Evolutionary conservation across 2,113 vertebrate genomes (phyloP), one percentile per base, ranked within the genome.

Genomic region (Pomatostomus ruficeps): DNA sequence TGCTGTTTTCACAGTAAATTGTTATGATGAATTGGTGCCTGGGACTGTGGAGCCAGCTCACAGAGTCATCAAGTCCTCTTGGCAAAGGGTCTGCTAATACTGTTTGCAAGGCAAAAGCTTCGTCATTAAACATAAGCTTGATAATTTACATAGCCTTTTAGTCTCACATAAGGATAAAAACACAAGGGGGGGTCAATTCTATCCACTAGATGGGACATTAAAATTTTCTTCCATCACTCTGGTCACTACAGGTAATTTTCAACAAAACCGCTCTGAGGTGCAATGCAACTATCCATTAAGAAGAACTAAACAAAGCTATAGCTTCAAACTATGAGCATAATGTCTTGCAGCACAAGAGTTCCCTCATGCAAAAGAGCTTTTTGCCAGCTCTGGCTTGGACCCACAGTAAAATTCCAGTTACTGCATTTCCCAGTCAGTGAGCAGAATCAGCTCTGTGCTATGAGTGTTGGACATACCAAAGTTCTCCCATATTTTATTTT

Each of bases 1-100:
- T 73, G 51, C 36, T 81, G 22, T 93, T 97, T 94, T 89, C 75
- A 84, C 65, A 86, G 72, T 74, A 84, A 94, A 91, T 84, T 55
- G 74, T 63, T 84, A 46, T 79, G 92, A 93, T 77, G 65, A 93
- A 96, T 93, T 86, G 51, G 35, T 94, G 85, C 35, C 36, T 86
- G 43, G 62, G 76, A 92, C 33, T 84, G 81, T 70, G 75, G 68
- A 95, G 72, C 88, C 91, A 88, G 75, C 59, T 90, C 78, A 80
- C 38, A 71, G 85, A 89, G 22, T 80, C 67, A 83, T 23, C 68
- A 36, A 8, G 9, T 80, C 85, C 63, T 83, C 63, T 74, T 71
- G 75, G 79, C 73, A 75, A 93, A 91, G 72, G 24, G 22, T 54
- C 85, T 86, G 75, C 48, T 93, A 83, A 88, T 83, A 90, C 45